Evolutionary conservation across 2,888 invertebrate genomes (phyloP), one percentile per base, ranked within the genome.

Genomic region (Brachyopa scutellaris): DNA sequence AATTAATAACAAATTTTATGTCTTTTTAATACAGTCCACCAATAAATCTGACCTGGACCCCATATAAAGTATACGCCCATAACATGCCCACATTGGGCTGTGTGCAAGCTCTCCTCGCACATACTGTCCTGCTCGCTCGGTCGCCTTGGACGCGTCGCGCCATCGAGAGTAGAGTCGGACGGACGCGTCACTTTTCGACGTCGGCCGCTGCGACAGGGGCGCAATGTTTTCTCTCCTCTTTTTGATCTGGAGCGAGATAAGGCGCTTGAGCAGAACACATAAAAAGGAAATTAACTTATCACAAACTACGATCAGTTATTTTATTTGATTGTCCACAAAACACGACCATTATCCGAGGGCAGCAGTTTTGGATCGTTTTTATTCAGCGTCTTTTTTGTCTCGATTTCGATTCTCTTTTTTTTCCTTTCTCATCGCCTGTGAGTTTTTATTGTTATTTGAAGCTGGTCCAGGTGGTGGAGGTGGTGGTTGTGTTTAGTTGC

Each of bases 261-360:
- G 84, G 76, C 79, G 85, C 84, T 85, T 82, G 82, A 84, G 84
- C 84, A 84, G 85, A 88, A 88, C 90, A 88, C 89, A 90, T 90
- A 90, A 90, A 90, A 90, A 90, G 89, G 90, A 90, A 90, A 90
- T 90, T 90, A 90, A 90, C 90, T 90, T 90, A 90, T 90, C 90
- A 89, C 89, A 88, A 87, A 89, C 89, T 88, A 89, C 88, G 90
- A 90, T 90, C 90, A 88, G 90, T 89, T 90, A 90, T 90, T 90
- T 90, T 90, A 90, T 90, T 90, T 90, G 89, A 89, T 90, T 90
- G 89, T 90, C 88, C 89, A 88, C 88, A 87, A 87, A 90, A 90
- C 90, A 90, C 89, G 90, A 90, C 89, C 90, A 90, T 89, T 90
- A 88, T 88, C 82, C 82, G 82, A 82, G 82, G 82, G 82, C 82